Evolutionary conservation across 2,113 vertebrate genomes (phyloP).

Genomic region (Neodon shergylaensis): DNA sequence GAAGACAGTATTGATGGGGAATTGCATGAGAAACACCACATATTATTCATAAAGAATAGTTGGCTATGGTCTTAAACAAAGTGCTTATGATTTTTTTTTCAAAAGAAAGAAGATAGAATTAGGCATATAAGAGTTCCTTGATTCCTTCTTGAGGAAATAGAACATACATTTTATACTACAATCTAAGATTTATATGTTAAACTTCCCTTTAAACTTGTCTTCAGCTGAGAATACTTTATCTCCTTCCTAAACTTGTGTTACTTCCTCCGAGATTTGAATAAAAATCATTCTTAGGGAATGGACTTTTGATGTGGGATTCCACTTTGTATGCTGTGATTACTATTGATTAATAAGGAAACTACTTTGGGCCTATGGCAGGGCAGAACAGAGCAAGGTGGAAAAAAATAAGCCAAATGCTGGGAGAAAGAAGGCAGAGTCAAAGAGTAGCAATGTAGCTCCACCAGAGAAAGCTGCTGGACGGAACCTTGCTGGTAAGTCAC

Average conservation of each 20-base stretch:
- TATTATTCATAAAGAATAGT: neutral
- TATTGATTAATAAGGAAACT: too few relatives aligned
- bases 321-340: too few relatives aligned
- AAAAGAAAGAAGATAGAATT: neutral
- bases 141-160: neutral
- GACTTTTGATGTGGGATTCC: too few relatives aligned
- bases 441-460: too few relatives aligned
- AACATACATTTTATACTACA: neutral
- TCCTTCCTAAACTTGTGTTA: neutral
- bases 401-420: too few relatives aligned
- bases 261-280: neutral
- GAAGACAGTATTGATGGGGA: neutral
- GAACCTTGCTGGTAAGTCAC: too few relatives aligned
- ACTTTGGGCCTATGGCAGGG: too few relatives aligned
- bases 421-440: too few relatives aligned
- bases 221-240: neutral
- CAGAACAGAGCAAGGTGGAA: too few relatives aligned
- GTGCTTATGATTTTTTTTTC: neutral
- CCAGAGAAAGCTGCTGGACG: rapidly evolving
- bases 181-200: neutral
- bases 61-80: neutral
- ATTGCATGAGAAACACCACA: neutral
- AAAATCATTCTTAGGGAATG: neutral
- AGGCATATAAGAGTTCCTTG: neutral
- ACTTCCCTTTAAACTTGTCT: neutral